Evolutionary conservation across 2,888 invertebrate species (phyloP), one percentile per base, ranked within the genome.

Genomic region (Thera obeliscata): DNA sequence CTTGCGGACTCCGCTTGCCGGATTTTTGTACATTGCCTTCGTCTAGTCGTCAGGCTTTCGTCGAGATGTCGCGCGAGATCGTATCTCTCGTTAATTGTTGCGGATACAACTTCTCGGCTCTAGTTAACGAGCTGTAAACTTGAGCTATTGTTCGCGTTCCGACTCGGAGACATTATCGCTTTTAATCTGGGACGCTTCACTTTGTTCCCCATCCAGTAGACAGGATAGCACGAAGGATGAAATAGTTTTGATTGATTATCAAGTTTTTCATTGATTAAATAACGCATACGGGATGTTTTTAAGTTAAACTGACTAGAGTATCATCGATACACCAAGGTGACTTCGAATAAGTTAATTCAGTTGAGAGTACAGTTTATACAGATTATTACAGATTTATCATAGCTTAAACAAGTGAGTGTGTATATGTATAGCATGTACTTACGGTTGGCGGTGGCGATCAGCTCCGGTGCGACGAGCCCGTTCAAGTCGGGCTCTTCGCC

Each of bases 401-500:
- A 41, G 41, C 1, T 41, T 41, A 41, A 41, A 41, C 41, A 22
- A 22, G 22, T 22, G 22, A 22, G 22, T 22, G 22, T 22, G 22
- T 46, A 9, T 11, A 6, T 6, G 22, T 50, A 22, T 22, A 36
- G 1, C 38, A 38, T 38, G 74, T 84, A 95, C 97, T 96, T 93
- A 98, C 98, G 98, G 88, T 96, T 95, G 75, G 95, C 95, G 84
- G 97, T 96, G 77, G 95, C 95, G 85, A 97, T 96, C 76, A 98
- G 95, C 87, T 98, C 98, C 11, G 96, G 96, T 70, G 97, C 96
- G 79, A 98, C 96, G 82, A 98, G 94, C 70, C 96, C 96, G 82
- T 95, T 95, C 74, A 98, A 95, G 91, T 98, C 98, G 66, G 98
- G 98, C 91, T 98, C 98, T 89, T 99, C 98, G 84, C 99, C 99